Percentiles rank a stretch among this genome's conserved stretches.
Evolutionary conservation across 2,797 vertebrate species (phyloP).

Genomic region (Etheostoma nigrum): DNA sequence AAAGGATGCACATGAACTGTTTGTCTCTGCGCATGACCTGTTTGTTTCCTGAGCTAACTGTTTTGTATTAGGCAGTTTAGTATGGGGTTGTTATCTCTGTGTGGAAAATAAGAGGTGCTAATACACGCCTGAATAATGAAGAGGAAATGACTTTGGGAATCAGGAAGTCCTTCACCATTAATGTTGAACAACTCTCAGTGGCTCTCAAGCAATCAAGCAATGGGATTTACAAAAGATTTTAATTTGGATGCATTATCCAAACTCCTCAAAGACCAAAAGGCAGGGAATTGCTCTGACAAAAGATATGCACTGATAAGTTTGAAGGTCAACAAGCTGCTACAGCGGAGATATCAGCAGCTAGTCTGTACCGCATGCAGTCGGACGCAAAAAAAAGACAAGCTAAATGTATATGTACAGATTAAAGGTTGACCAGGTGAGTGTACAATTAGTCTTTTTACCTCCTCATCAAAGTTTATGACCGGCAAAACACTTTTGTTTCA

Average conservation of each 20-base stretch:
- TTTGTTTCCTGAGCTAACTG: slow-evolving; percentile 35
- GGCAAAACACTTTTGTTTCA: slow-evolving; percentile 61
- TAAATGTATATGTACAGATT: slow-evolving; percentile 47
- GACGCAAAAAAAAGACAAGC: slow-evolving; percentile 40
- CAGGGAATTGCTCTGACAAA: slow-evolving; percentile 77
- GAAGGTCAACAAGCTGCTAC: slow-evolving; percentile 85
- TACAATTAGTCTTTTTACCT: slow-evolving; percentile 63
- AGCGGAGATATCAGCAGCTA: slow-evolving; percentile 74
- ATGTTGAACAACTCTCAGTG: slow-evolving; percentile 82
- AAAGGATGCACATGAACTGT: slow-evolving; percentile 1
- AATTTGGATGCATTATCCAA: slow-evolving; percentile 86
- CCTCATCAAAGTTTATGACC: slow-evolving; percentile 73
- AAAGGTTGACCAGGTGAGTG: slow-evolving; percentile 61
- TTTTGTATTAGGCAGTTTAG: slow-evolving; percentile 55
- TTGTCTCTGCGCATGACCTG: slow-evolving; percentile 13
- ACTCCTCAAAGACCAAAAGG: slow-evolving; percentile 78
- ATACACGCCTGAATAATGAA: slow-evolving; percentile 79
- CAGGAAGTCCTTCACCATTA: slow-evolving; percentile 83
- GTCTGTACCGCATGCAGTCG: slow-evolving; percentile 42
- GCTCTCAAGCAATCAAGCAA: slow-evolving; percentile 84
- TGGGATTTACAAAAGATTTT: slow-evolving; percentile 85
- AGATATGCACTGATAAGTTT: slow-evolving; percentile 82
- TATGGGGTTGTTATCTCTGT: slow-evolving; percentile 63
- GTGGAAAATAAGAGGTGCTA: slow-evolving; percentile 74
- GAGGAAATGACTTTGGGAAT: slow-evolving; percentile 83